Evolutionary conservation across 2,888 invertebrate genomes (phyloP), one percentile per base, ranked within the genome.

Genomic region (Nyleta sp.): DNA sequence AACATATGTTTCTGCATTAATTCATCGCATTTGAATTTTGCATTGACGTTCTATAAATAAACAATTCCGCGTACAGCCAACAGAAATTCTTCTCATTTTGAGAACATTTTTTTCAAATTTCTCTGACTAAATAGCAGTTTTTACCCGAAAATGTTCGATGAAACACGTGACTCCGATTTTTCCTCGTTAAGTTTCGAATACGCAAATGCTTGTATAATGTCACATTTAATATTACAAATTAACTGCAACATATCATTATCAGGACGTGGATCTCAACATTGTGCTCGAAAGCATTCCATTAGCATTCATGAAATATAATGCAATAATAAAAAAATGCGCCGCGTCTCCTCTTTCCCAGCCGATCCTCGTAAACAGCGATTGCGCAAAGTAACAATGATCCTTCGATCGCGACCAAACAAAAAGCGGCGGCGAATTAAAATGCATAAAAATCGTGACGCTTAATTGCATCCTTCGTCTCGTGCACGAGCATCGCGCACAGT

Each of bases 381-480:
- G 13, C 35, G 44, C 60, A 35, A 38, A 71, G 53, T 38, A 15
- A 38, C 55, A 60, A 60, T 70, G 44, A 67, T 46, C 60, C 50
- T 50, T 50, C 60, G 42, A 35, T 46, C n/a, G 35, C 46, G 13
- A 42, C 15, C 18, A 15, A 42, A 59, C 31, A 71, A 44, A 53
- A 67, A 46, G 13, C 22, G 17, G 2, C 35, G 38, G 17, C 35
- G 15, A 22, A 71, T 71, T 33, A 53, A 44, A 59, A 71, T 71
- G 53, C 60, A 50, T 50, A 67, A 55, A 55, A 67, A 57, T 50
- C 40, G 50, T 70, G 59, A 57, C 18, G 46, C 40, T 55, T 72
- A 62, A 72, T 72, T 72, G 62, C 62, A 72, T 62, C 62, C 71
- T 62, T 62, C 62, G 13, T 40, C 68, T 35, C 18, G 15, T 40